Percentiles rank a stretch among this genome's conserved stretches.
These are phyloP conservation scores for Pantelozetes paolii DNA, from an alignment of 2,888 invertebrate species.

Conservation along the genomic window DNA sequence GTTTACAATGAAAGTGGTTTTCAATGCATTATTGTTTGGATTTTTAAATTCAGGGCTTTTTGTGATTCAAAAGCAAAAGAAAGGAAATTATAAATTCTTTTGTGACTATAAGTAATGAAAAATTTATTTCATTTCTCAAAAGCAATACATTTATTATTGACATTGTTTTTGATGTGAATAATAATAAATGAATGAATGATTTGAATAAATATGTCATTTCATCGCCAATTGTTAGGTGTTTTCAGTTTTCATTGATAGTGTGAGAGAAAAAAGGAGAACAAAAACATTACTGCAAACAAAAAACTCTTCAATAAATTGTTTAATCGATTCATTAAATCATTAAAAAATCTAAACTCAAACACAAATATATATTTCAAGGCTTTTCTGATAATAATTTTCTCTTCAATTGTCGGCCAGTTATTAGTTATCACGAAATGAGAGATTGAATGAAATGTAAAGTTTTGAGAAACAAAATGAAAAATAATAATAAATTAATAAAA, in stretches of 20 bases:
- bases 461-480: background rate
- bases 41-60: too few relatives aligned
- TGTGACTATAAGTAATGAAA: too few relatives aligned
- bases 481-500: background rate
- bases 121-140: too few relatives aligned
- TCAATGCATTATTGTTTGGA: too few relatives aligned
- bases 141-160: slow-evolving; percentile 6
- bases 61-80: too few relatives aligned
- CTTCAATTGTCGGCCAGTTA: background rate
- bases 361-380: slow-evolving; percentile 12
- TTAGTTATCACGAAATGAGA: slow-evolving; percentile 12
- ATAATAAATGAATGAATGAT: too few relatives aligned
- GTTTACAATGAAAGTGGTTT: background rate
- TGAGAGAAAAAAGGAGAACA: background rate
- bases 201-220: slow-evolving; percentile 3
- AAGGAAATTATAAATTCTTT: too few relatives aligned
- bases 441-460: background rate
- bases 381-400: background rate
- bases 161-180: background rate
- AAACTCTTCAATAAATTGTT: background rate
- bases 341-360: background rate
- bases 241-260: too few relatives aligned
- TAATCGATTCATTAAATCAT: background rate
- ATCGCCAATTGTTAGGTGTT: background rate
- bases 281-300: background rate